These are phyloP conservation scores for Stenopsyche tienmushanensis DNA, from an alignment of 1,140 invertebrate species.

Conservation along the genomic window DNA sequence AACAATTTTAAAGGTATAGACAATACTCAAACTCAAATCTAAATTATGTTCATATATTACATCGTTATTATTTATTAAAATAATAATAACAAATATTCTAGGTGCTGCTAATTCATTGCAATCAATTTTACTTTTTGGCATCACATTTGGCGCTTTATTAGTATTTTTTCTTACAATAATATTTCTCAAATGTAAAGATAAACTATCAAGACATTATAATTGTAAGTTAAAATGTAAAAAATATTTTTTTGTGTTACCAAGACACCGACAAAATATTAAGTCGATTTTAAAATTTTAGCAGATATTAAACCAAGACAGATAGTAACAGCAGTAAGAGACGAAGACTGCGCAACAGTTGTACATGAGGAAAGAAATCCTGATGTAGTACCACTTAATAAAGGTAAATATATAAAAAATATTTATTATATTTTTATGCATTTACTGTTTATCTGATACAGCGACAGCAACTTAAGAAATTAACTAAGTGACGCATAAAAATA, in stretches of 20 bases:
- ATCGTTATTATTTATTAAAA: conserved; percentile 2
- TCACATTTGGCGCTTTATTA: conserved; percentile 28
- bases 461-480: too few species aligned
- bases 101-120: conserved; percentile 34
- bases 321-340: conserved; percentile 31
- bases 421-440: too few species aligned
- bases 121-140: conserved; percentile 33
- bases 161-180: conserved; percentile 30
- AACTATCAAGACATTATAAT: conserved; percentile 33
- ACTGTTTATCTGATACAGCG: too few species aligned
- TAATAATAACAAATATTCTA: conserved; percentile 16
- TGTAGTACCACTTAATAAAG: conserved; percentile 23
- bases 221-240: conserved; percentile 24
- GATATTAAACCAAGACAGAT: conserved; percentile 35
- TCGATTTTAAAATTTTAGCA: conserved; percentile 19
- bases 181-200: conserved; percentile 35
- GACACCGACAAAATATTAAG: background rate
- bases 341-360: conserved; percentile 33
- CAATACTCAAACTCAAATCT: background rate
- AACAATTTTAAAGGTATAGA: conserved; percentile 32
- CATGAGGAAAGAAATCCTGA: conserved; percentile 31
- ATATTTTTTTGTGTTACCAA: background rate
- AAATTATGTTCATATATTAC: conserved; percentile 2
- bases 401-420: conserved; percentile 1
- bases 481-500: too few species aligned